Percentiles rank a stretch among this genome's conserved stretches.
Evolutionary conservation across 2,888 invertebrate species (phyloP).

Genomic region (Pristionchus entomophagus): DNA sequence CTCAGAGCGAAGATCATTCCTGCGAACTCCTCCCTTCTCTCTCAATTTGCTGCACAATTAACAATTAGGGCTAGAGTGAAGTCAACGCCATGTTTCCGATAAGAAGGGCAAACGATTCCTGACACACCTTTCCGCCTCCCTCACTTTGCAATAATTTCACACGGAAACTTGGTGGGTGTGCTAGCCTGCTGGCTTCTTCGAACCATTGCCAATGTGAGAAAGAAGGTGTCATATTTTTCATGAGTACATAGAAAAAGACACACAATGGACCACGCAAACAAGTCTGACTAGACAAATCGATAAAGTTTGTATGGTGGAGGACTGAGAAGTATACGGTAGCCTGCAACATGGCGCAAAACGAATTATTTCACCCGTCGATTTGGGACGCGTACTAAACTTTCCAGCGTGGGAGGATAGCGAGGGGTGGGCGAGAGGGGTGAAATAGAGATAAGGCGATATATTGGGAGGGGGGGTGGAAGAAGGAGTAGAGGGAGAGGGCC

Average conservation of each 20-base stretch:
- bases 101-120: too few relatives aligned
- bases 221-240: not conserved
- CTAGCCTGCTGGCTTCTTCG: not conserved
- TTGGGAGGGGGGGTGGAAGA: not conserved
- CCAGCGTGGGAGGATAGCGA: not conserved
- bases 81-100: not conserved
- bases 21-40: not conserved
- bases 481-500: not conserved
- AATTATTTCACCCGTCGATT: constrained; percentile 15
- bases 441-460: constrained; percentile 34
- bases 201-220: not conserved
- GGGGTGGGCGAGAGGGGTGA: not conserved
- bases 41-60: not conserved
- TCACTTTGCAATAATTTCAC: not conserved
- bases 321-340: constrained; percentile 10
- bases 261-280: not conserved
- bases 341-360: not conserved
- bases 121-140: not conserved
- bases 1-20: not conserved
- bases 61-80: not conserved
- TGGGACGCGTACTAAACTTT: constrained; percentile 10
- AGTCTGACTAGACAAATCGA: constrained; percentile 39
- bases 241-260: not conserved
- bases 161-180: not conserved
- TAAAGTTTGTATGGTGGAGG: not conserved